Percentiles rank a stretch among this genome's conserved stretches.
phyloP scores from a whole-genome alignment of 2,113 vertebrate genomes.

The Condylura cristata region DNA sequence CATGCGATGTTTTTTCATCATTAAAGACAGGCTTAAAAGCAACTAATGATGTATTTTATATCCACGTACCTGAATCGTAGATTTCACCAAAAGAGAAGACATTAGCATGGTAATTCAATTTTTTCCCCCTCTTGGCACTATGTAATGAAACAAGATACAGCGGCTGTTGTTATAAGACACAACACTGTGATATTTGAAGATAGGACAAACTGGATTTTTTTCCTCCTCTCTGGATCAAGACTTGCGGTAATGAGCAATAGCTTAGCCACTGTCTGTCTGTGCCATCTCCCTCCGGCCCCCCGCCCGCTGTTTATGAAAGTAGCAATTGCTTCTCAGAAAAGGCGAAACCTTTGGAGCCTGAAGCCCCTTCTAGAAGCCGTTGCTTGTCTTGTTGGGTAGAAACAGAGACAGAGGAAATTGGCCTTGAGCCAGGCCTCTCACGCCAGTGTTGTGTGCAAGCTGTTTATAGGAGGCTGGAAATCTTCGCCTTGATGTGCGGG shows the following conservation, averaged over 20 bases:
- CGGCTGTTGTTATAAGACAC: constrained; percentile 82
- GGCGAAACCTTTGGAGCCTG: constrained; percentile 83
- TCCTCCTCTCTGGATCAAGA: constrained; percentile 70
- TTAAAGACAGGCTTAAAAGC: constrained; percentile 88
- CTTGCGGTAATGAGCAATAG: constrained; percentile 80
- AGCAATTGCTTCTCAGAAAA: constrained; percentile 83
- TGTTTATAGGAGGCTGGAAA: constrained; percentile 45
- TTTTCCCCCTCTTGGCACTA: constrained; percentile 44
- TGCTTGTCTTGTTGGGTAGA: constrained; percentile 81
- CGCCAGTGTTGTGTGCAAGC: constrained; percentile 71
- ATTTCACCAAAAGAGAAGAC: constrained; percentile 74
- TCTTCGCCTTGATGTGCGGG: background rate
- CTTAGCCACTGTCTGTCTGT: constrained; percentile 68
- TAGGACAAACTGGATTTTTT: constrained; percentile 77
- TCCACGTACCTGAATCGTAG: constrained; percentile 72
- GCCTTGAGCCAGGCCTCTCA: constrained; percentile 63
- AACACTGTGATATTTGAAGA: constrained; percentile 82
- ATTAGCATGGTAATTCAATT: constrained; percentile 84
- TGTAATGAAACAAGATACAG: constrained; percentile 83
- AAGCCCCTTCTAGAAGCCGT: constrained; percentile 83
- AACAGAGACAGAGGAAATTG: constrained; percentile 79
- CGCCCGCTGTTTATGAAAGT: constrained; percentile 81
- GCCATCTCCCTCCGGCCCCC: background rate
- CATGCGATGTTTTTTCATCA: constrained; percentile 89
- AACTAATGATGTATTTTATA: constrained; percentile 87